Evolutionary conservation across 2,113 vertebrate species (phyloP).

Genomic region (Gadus chalcogrammus): DNA sequence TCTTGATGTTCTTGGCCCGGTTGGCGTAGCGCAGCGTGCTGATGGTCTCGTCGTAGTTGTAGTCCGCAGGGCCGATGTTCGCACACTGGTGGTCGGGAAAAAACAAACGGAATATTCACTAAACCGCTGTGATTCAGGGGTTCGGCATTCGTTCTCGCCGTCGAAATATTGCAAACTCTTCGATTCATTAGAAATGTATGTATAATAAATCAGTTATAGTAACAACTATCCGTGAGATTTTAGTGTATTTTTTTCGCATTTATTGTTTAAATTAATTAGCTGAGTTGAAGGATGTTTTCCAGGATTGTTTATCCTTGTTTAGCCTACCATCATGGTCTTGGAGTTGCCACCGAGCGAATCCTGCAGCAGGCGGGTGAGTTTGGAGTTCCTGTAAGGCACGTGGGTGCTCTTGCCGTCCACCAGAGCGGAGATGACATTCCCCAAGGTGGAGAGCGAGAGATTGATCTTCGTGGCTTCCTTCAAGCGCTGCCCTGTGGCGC

Average conservation of each 20-base stretch:
- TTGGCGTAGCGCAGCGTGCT: constrained; percentile 98
- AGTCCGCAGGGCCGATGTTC: constrained; percentile 97
- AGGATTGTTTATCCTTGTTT: background rate
- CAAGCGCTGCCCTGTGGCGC: constrained; percentile 93
- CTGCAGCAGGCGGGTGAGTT: constrained; percentile 93
- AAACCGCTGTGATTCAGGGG: too few species aligned
- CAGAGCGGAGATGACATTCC: constrained; percentile 97
- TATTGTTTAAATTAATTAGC: too few species aligned
- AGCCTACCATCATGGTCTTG: constrained; percentile 96
- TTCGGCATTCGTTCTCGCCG: too few species aligned
- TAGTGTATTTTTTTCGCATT: too few species aligned
- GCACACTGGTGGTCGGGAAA: constrained; percentile 79
- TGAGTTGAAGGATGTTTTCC: too few species aligned
- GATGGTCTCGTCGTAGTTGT: constrained; percentile 98
- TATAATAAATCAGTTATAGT: too few species aligned
- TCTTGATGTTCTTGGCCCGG: constrained; percentile 98
- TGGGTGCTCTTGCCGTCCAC: constrained; percentile 99
- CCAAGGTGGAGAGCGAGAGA: constrained; percentile 93
- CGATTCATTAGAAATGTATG: too few species aligned
- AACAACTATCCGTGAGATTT: too few species aligned
- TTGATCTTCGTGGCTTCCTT: constrained; percentile 99
- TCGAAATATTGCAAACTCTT: too few species aligned
- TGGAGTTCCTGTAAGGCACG: constrained; percentile 96
- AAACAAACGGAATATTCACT: too few species aligned
- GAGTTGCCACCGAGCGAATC: constrained; percentile 98